Evolutionary conservation across 2,888 invertebrate genomes (phyloP).

Genomic region (Hesperia comma): DNA sequence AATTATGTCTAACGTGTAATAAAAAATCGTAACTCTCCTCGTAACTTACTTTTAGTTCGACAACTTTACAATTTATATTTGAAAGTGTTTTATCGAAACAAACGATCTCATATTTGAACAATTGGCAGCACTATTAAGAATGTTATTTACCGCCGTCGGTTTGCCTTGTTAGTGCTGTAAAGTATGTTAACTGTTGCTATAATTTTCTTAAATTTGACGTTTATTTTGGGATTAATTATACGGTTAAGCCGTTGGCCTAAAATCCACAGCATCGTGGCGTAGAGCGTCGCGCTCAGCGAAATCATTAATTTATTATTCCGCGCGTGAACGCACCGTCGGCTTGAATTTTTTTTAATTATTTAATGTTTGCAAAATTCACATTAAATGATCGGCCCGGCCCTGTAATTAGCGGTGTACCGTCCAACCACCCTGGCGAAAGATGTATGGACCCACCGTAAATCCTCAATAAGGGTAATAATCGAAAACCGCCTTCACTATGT

Average conservation of each 20-base stretch:
- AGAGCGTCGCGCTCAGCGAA: conserved; percentile 43
- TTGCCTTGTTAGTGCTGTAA: neutral
- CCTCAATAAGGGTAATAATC: conserved; percentile 70
- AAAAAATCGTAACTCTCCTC: conserved; percentile 6
- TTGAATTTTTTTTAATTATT: conserved; percentile 73
- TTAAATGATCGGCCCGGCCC: conserved; percentile 76
- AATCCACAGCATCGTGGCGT: conserved; percentile 17
- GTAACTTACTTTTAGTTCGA: neutral
- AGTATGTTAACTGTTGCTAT: conserved; percentile 1
- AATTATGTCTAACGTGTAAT: conserved; percentile 14
- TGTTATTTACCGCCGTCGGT: neutral
- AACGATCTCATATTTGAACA: conserved; percentile 4
- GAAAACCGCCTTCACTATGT: conserved; percentile 65
- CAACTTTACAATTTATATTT: conserved; percentile 5
- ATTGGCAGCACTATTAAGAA: conserved; percentile 6
- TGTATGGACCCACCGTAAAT: conserved; percentile 70
- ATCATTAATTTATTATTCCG: conserved; percentile 74
- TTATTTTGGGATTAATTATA: conserved; percentile 15
- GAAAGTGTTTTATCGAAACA: neutral
- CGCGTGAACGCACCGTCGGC: conserved; percentile 71
- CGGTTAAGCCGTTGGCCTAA: conserved; percentile 13
- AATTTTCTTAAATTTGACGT: conserved; percentile 6
- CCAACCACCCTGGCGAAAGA: conserved; percentile 73
- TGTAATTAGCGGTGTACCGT: conserved; percentile 76
- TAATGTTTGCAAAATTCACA: conserved; percentile 78